Base-by-base conservation (phyloP, 2,888 invertebrate genomes). In the Spialia ferax region DNA sequence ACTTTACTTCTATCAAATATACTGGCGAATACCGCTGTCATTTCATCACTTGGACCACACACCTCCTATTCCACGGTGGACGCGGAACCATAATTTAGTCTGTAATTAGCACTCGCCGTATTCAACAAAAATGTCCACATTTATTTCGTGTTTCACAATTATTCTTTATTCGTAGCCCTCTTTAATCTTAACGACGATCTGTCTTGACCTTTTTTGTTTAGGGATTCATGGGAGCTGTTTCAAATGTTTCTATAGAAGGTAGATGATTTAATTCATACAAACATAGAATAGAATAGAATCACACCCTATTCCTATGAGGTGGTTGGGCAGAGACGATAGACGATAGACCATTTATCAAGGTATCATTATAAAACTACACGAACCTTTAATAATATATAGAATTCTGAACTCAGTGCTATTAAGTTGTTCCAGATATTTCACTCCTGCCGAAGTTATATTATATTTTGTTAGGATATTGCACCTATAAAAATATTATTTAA, bases 81-180 rank as follows among this genome's bases (percentile, higher is more conserved):
- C 79, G 83, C 82, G 79, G 83, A 83, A 82, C 86, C 83, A 88
- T 91, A 91, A 91, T 90, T 90, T 82, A 86, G 82, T 80, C 77
- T 73, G 83, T 91, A 92, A 92, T 92, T 93, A 93, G 90, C 89
- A 89, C 86, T 90, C 87, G 81, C 85, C 84, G 86, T 85, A 79
- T 85, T 84, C 83, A 80, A 86, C 86, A 86, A 88, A 88, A 91
- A 89, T 88, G 88, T 89, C 86, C 84, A 83, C 82, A 79, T 79
- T 82, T 78, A 78, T 81, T 79, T 78, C 77, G 77, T 81, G 77
- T 81, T 83, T 79, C 84, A 78, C 78, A 71, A 87, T 86, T 87
- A 86, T 86, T 85, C 83, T 83, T 84, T 88, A 87, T 89, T 91
- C 88, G 61, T 62, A 63, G 61, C 29, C 73, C 73, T 63, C 70